Evolutionary conservation across 2,888 invertebrate species (phyloP), one percentile per base, ranked within the genome.

Genomic region (Luperina testacea): DNA sequence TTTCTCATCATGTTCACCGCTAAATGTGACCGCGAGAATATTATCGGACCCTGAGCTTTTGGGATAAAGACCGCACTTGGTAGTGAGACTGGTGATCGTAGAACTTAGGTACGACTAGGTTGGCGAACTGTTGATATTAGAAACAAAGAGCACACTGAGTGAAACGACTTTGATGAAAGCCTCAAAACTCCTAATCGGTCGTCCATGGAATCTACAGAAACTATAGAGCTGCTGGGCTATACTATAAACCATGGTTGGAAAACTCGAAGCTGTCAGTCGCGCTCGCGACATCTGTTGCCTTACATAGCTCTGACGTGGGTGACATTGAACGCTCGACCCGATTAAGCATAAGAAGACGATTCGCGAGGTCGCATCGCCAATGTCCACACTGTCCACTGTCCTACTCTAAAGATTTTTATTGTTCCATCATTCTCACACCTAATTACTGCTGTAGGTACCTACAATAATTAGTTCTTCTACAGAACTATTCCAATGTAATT

Each of bases 241-340:
- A 20, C 4, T 20, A 17, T 61, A 71, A 38, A 42, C 1, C 13
- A 20, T n/a, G n/a, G 38, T 70, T 38, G 27, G 3, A 17, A 63
- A 63, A 80, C 80, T 68, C 59, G 80, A 38, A 75, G 69, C 42
- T 61, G 63, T 61, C 63, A 11, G 79, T 81, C 76, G 59, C 59
- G 38, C 53, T 74, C 93, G 92, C 92, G 78, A 64, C 75, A 82
- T 81, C 90, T 85, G 70, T 38, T 90, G 27, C 51, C 87, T 91
- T 91, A 81, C 73, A 81, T 87, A 88, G 78, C 78, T 81, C 89
- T 89, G 73, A 78, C 81, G 81, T 59, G 85, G 88, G 81, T 94
- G 96, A 96, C 96, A 95, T 96, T 96, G 96, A 94, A 94, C 93
- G 93, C 90, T 91, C 94, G 95, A 94, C 95, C 95, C 93, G 94